These are phyloP conservation scores for Drosophila nr. fundita DNA, from an alignment of 2,888 invertebrate species.

Conservation along the genomic window DNA sequence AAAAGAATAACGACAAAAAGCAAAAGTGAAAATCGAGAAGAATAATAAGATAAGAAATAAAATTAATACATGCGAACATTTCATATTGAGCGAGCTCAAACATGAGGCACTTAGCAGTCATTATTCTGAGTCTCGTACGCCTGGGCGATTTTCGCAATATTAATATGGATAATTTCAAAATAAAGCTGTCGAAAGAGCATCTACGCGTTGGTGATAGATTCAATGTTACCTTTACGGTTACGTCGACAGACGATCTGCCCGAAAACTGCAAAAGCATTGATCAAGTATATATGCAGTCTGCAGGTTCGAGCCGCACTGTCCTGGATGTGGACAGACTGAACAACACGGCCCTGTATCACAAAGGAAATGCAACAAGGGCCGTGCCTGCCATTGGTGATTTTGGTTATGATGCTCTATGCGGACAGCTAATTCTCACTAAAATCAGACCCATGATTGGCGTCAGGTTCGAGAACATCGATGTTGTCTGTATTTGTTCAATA, in stretches of 20 bases:
- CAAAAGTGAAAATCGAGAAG: not conserved
- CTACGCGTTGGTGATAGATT: not conserved
- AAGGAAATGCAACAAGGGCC: no score
- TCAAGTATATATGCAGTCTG: not conserved
- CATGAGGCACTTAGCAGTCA: not conserved
- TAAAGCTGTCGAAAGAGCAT: not conserved
- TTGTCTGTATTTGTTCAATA: no score
- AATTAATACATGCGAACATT: not conserved
- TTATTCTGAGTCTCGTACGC: not conserved
- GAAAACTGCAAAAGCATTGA: not conserved
- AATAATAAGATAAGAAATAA: not conserved
- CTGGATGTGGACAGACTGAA: not conserved
- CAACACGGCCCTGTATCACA: no score
- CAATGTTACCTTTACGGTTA: not conserved
- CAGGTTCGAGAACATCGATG: no score
- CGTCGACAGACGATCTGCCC: not conserved
- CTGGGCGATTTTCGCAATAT: fast-evolving
- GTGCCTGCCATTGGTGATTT: no score
- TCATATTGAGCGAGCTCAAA: not conserved
- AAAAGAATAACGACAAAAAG: not conserved
- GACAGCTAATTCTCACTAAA: no score
- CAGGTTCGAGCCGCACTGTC: not conserved
- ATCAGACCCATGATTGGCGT: no score
- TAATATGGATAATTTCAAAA: not conserved
- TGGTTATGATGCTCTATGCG: no score